Evolutionary conservation across 2,113 vertebrate genomes (phyloP).

Genomic region (Spea multiplicata): DNA sequence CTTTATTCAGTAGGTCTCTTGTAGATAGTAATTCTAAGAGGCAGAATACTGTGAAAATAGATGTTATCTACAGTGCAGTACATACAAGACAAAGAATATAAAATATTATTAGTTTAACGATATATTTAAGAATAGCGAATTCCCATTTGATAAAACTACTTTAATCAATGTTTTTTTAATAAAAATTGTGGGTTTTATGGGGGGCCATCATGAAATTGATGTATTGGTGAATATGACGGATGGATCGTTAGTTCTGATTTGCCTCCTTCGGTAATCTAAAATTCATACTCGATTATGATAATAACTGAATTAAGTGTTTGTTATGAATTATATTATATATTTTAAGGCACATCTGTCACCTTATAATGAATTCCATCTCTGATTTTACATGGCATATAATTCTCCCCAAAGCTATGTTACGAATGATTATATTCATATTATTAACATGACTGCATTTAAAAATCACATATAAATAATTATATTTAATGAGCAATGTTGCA

Average conservation of each 20-base stretch:
- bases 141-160: too few relatives aligned
- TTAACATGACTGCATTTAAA: slow-evolving; percentile 31
- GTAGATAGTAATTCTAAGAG: too few relatives aligned
- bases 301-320: slow-evolving; percentile 23
- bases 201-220: neutral
- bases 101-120: too few relatives aligned
- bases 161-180: too few relatives aligned
- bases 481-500: slow-evolving; percentile 3
- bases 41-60: too few relatives aligned
- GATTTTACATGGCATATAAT: neutral
- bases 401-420: slow-evolving; percentile 8
- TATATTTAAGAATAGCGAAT: too few relatives aligned
- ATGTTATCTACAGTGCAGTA: too few relatives aligned
- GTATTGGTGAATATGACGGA: neutral
- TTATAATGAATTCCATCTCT: slow-evolving; percentile 16
- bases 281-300: neutral
- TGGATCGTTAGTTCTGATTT: neutral
- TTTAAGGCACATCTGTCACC: slow-evolving; percentile 6
- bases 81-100: too few relatives aligned
- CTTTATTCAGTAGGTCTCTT: too few relatives aligned
- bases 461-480: slow-evolving; percentile 23
- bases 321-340: neutral
- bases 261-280: slow-evolving; percentile 1
- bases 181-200: too few relatives aligned
- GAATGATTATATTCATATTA: slow-evolving; percentile 16